These are phyloP conservation scores for Okamejei kenojei DNA, from an alignment of 2,797 vertebrate genomes.

Conservation along the genomic window DNA sequence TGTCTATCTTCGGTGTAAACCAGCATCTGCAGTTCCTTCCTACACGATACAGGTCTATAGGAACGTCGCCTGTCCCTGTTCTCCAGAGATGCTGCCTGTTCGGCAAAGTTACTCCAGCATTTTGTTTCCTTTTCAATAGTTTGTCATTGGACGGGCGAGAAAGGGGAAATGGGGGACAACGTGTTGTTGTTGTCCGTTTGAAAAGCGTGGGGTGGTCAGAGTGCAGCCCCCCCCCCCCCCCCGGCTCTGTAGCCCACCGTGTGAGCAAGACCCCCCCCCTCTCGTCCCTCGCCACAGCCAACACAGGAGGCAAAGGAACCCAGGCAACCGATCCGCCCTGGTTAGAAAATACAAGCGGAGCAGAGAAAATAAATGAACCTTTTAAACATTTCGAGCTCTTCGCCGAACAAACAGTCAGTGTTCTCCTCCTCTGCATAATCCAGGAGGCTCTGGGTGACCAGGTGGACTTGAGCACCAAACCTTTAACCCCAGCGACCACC, in stretches of 20 bases:
- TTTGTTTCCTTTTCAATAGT: no score
- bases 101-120: no score
- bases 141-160: no score
- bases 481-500: not conserved
- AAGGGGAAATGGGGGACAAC: no score
- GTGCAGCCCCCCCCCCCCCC: no score
- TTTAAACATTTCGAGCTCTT: not conserved
- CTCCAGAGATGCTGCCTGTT: no score
- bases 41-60: no score
- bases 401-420: not conserved
- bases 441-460: not conserved
- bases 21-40: no score
- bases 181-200: not conserved
- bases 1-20: no score
- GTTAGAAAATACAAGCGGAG: not conserved
- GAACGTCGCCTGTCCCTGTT: no score
- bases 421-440: not conserved
- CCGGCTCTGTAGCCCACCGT: not conserved
- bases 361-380: not conserved
- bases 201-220: no score
- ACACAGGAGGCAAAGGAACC: not conserved
- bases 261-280: not conserved
- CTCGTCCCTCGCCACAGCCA: not conserved
- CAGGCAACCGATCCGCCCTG: not conserved
- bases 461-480: not conserved